Evolutionary conservation across 2,888 invertebrate genomes (phyloP).

Genomic region (Caenorhabditis uteleia): DNA sequence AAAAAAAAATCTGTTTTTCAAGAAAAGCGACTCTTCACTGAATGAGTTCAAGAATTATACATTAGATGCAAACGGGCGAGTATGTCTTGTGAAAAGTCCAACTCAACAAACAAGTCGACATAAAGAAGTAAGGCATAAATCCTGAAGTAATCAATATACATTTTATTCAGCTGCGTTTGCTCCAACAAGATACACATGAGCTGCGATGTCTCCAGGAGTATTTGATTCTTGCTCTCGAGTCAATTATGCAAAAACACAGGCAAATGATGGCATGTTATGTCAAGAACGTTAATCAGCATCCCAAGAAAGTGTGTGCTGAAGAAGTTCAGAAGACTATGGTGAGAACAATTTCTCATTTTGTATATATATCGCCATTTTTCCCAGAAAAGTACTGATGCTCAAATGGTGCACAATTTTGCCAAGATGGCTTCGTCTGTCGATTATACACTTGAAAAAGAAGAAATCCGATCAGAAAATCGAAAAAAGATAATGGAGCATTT

Average conservation of each 20-base stretch:
- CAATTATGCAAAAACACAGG: constrained; percentile 28
- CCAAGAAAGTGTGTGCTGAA: neutral
- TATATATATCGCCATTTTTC: too few species aligned
- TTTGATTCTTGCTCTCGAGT: constrained; percentile 24
- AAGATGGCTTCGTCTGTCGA: too few species aligned
- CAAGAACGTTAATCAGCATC: constrained; percentile 9
- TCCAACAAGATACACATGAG: constrained; percentile 26
- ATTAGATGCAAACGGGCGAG: constrained; percentile 28
- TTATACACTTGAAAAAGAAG: constrained; percentile 19
- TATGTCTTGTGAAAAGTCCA: constrained; percentile 24
- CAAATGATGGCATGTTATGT: constrained; percentile 29
- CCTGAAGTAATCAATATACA: neutral
- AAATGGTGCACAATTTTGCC: too few species aligned
- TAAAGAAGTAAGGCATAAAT: constrained; percentile 12
- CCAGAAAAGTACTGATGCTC: too few species aligned
- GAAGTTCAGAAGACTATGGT: too few species aligned
- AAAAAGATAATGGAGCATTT: too few species aligned
- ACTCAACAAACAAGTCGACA: constrained; percentile 12
- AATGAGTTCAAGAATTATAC: constrained; percentile 32
- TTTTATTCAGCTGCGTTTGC: constrained; percentile 12
- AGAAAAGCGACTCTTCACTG: constrained; percentile 5
- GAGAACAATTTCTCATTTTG: too few species aligned
- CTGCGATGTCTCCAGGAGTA: constrained; percentile 27
- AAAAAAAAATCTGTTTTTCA: too few species aligned
- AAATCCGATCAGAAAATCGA: constrained; percentile 15